phyloP scores from a whole-genome alignment of 2,113 vertebrate species.

The Rhynchomys soricoides region DNA sequence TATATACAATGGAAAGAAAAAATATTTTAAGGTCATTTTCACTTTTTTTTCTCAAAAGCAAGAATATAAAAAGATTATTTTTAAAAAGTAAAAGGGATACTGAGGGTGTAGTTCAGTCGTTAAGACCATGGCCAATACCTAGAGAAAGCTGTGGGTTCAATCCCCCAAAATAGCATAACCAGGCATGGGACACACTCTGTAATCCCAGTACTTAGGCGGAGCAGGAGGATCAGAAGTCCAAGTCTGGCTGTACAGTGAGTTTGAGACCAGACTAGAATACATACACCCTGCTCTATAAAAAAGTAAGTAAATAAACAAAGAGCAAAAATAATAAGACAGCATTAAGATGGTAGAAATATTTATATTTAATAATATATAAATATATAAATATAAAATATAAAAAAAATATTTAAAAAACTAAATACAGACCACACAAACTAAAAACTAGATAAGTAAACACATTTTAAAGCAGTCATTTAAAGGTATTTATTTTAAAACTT shows the following conservation, averaged over 20 bases:
- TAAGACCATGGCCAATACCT: not conserved
- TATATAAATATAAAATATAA: no score
- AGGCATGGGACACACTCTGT: not conserved
- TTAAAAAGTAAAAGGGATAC: not conserved
- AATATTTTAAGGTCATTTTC: not conserved
- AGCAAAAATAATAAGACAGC: not conserved
- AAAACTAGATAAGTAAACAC: slow-evolving; percentile 26
- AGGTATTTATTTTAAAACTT: slow-evolving; percentile 1
- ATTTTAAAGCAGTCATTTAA: slow-evolving; percentile 42
- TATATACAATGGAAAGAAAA: slow-evolving; percentile 31
- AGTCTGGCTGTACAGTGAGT: not conserved
- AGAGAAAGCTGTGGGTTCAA: not conserved
- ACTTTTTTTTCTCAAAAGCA: not conserved
- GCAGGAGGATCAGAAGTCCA: not conserved
- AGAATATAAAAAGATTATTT: not conserved
- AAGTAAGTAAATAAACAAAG: not conserved
- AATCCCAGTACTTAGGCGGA: not conserved
- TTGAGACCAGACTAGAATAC: not conserved
- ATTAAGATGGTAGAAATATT: slow-evolving; percentile 30
- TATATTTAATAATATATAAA: no score
- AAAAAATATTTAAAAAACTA: not conserved
- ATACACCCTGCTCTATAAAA: not conserved
- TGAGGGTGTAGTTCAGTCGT: not conserved
- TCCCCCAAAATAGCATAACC: no score
- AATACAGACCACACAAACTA: not conserved